Conservation (phyloP, 2,888 invertebrate genomes). For the Plusia festucae region DNA sequence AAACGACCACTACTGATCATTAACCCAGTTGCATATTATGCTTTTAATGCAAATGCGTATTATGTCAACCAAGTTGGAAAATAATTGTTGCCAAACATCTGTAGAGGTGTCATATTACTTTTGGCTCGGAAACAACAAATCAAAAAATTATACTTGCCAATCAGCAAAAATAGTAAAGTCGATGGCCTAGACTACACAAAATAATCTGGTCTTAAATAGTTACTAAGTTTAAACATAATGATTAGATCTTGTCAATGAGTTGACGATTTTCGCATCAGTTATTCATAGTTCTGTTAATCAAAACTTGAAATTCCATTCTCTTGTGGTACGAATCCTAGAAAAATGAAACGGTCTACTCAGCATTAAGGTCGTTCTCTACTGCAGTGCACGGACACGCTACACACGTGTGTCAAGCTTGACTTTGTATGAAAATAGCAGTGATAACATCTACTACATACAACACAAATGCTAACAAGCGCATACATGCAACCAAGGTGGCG, state of each 20-base stretch:
- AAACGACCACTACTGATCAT: conserved; percentile 3
- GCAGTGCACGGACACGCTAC: too few relatives aligned
- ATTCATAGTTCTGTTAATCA: neutral
- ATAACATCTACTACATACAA: too few relatives aligned
- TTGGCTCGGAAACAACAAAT: neutral
- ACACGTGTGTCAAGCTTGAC: too few relatives aligned
- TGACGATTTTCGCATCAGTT: neutral
- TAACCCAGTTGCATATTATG: neutral
- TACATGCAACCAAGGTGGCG: too few relatives aligned
- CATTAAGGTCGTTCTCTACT: too few relatives aligned
- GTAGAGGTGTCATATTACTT: neutral
- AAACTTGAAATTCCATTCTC: neutral
- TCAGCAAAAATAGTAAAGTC: neutral
- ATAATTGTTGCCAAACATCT: neutral
- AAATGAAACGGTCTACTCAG: too few relatives aligned
- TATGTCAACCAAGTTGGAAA: neutral
- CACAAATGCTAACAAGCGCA: too few relatives aligned
- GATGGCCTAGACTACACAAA: too few relatives aligned
- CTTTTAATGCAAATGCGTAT: neutral
- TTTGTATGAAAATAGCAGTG: too few relatives aligned
- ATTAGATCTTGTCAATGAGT: neutral
- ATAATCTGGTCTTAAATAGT: too few relatives aligned
- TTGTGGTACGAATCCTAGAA: neutral
- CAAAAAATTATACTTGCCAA: neutral
- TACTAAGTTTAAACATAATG: too few relatives aligned